Conservation (phyloP, 2,888 invertebrate species). For the Drosophila dives region DNA sequence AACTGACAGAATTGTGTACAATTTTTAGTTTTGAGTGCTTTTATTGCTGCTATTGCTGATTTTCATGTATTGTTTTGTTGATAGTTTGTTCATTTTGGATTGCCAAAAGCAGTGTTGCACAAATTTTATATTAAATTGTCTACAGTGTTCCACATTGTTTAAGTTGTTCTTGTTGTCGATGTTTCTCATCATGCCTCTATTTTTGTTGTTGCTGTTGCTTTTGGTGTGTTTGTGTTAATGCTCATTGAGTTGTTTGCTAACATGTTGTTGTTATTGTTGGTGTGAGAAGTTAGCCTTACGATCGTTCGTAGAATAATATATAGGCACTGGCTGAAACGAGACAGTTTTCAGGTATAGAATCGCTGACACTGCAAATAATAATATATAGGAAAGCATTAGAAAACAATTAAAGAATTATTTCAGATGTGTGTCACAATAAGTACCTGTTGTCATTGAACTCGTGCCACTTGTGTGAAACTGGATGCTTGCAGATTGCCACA, state of each 20-base stretch:
- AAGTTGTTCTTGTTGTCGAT: slow-evolving; percentile 10
- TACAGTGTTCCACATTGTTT: slow-evolving; percentile 1
- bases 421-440: neutral
- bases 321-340: slow-evolving; percentile 95
- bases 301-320: slow-evolving; percentile 91
- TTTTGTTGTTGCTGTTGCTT: slow-evolving; percentile 1
- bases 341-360: slow-evolving; percentile 83
- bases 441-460: slow-evolving; percentile 97
- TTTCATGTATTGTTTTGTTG: neutral
- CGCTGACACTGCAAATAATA: slow-evolving; percentile 82
- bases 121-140: slow-evolving; percentile 29
- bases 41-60: neutral
- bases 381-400: neutral
- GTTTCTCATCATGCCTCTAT: neutral
- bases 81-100: slow-evolving; percentile 10
- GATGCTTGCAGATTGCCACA: slow-evolving; percentile 97
- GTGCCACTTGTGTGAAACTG: slow-evolving; percentile 94
- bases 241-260: slow-evolving; percentile 25
- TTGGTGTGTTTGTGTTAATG: slow-evolving; percentile 18
- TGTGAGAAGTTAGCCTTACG: slow-evolving; percentile 75
- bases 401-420: neutral
- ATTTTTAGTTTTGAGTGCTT: slow-evolving; percentile 33
- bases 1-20: slow-evolving; percentile 35
- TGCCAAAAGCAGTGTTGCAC: slow-evolving; percentile 58
- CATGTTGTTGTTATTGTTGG: neutral